Base-by-base conservation (phyloP, 2,888 invertebrate genomes). In the Standfussiana lucernea region DNA sequence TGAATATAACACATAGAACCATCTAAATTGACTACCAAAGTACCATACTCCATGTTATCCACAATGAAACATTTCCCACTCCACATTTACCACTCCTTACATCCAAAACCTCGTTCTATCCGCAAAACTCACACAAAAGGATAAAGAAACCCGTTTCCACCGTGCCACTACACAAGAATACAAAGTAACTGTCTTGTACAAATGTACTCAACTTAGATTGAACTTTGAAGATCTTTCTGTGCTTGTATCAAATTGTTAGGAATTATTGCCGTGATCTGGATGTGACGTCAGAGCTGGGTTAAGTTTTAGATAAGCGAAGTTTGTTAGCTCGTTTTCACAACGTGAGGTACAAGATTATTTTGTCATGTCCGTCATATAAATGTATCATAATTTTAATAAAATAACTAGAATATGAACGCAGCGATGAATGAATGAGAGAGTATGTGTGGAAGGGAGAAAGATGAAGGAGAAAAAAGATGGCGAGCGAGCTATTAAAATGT, bases 191-290 rank as follows among this genome's bases (percentile, higher is more conserved):
- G 77, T 80, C 81, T 71, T 66, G 69, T 61, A 72, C 82, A 80
- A 66, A 73, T 70, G 69, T 79, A 70, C 42, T 83, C 79, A 82
- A 80, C 65, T 80, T 80, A 75, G 65, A 83, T 83, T 80, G 80
- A 83, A 84, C 72, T 84, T 84, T 69, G 71, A 65, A 84, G 32
- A 69, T 75, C 69, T 45, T 64, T 50, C 71, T 61, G 42, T 24
- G 72, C 47, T 70, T 83, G 61, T 83, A 71, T 83, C 73, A 73
- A 83, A 79, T 71, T 83, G 62, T 42, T 42, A 47, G 56, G 24
- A 67, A 59, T 70, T 59, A 79, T 47, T 28, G 35, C 28, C 28
- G 32, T 47, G 15, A 35, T 24, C 50, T 65, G 64, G 32, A 28
- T 65, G 53, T 72, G 59, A 40, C 61, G 32, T 32, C 28, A 24